phyloP scores from a whole-genome alignment of 2,888 invertebrate species.

The Congeria kusceri region DNA sequence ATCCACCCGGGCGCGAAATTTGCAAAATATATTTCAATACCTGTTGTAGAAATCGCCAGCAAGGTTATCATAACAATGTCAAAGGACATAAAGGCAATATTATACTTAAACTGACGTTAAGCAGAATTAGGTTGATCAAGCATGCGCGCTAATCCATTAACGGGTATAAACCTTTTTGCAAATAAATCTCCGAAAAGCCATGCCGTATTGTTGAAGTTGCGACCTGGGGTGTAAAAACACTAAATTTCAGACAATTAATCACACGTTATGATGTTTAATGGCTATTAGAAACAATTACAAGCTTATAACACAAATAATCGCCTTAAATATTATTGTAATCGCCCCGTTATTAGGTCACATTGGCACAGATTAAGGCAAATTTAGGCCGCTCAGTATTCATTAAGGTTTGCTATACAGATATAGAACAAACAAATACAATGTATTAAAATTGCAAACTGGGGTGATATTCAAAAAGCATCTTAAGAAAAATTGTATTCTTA shows the following conservation, averaged over 20 bases:
- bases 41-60: neutral
- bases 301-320: constrained; percentile 15
- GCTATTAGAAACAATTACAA: constrained; percentile 50
- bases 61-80: neutral
- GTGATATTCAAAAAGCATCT: too few species aligned
- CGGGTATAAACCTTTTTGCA: constrained; percentile 36
- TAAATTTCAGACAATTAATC: constrained; percentile 31
- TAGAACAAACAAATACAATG: too few species aligned
- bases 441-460: too few species aligned
- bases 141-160: constrained; percentile 40
- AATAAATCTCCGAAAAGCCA: constrained; percentile 39
- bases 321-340: neutral
- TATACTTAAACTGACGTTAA: constrained; percentile 1
- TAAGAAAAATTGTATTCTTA: too few species aligned
- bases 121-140: neutral
- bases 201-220: constrained; percentile 21
- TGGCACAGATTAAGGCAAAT: too few species aligned
- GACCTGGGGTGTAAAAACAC: constrained; percentile 8
- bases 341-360: too few species aligned
- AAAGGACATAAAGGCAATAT: constrained; percentile 3
- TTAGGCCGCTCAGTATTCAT: too few species aligned
- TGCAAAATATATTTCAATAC: too few species aligned
- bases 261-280: constrained; percentile 58
- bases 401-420: too few species aligned
- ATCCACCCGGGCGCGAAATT: neutral